Evolutionary conservation across 2,113 vertebrate species (phyloP).

Genomic region (Myotis brandtii): DNA sequence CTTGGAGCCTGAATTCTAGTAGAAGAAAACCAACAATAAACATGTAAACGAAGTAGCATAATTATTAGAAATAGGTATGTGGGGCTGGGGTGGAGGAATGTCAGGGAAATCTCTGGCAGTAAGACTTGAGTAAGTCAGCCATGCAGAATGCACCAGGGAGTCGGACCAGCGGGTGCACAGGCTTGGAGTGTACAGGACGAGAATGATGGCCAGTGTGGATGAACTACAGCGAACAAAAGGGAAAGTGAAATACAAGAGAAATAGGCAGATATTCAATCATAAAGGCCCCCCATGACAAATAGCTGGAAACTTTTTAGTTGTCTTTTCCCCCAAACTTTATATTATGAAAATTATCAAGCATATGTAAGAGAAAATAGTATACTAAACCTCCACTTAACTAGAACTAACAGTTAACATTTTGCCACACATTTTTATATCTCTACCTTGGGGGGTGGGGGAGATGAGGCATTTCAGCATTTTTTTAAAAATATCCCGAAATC

Average conservation of each 20-base stretch:
- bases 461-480: neutral
- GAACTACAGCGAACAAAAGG: neutral
- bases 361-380: neutral
- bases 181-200: neutral
- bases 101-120: neutral
- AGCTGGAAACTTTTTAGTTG: neutral
- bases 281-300: neutral
- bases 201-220: neutral
- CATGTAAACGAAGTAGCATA: neutral
- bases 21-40: neutral
- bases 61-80: neutral
- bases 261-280: no score
- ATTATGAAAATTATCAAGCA: neutral
- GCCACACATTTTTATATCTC: neutral
- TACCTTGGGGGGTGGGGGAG: neutral
- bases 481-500: constrained; percentile 5
- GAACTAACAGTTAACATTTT: neutral
- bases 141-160: neutral
- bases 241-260: neutral
- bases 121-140: neutral
- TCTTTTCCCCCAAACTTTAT: neutral
- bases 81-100: neutral
- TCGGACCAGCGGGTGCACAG: neutral
- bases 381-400: neutral
- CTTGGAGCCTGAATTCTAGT: neutral